Conservation (phyloP, 2,888 invertebrate genomes). For the Rhamnusium bicolor region DNA sequence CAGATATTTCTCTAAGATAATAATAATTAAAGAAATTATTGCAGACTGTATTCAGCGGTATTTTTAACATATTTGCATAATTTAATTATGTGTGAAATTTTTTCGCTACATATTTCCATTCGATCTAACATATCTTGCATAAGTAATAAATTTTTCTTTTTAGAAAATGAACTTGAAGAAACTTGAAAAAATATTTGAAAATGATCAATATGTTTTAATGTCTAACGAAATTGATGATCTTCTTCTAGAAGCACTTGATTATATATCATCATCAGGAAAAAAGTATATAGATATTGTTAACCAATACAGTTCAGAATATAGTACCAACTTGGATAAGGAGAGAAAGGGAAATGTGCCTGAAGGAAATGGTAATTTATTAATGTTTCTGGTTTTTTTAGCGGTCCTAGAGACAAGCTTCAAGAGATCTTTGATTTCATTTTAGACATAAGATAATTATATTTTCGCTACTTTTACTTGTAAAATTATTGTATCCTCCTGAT, state of each 20-base stretch:
- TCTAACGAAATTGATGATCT: conserved; percentile 58
- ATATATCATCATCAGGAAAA: conserved; percentile 61
- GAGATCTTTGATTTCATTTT: too few species aligned
- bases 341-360: conserved; percentile 57
- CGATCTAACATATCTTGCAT: too few species aligned
- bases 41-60: too few species aligned
- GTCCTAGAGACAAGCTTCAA: too few species aligned
- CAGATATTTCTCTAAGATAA: too few species aligned
- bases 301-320: conserved; percentile 50
- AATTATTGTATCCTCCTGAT: too few species aligned
- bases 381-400: neutral
- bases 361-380: conserved; percentile 59
- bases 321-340: conserved; percentile 63
- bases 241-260: conserved; percentile 64
- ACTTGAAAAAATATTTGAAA: conserved; percentile 66
- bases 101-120: too few species aligned
- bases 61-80: too few species aligned
- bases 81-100: too few species aligned
- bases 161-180: conserved; percentile 67
- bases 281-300: conserved; percentile 69
- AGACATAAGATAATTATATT: too few species aligned
- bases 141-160: conserved; percentile 31
- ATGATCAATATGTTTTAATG: conserved; percentile 53
- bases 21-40: too few species aligned
- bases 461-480: too few species aligned